A percentile compares a stretch with the other conserved stretches of the same genome.
Evolutionary conservation across 2,888 invertebrate genomes (phyloP).

Genomic region (Lasioglossum marginatum): DNA sequence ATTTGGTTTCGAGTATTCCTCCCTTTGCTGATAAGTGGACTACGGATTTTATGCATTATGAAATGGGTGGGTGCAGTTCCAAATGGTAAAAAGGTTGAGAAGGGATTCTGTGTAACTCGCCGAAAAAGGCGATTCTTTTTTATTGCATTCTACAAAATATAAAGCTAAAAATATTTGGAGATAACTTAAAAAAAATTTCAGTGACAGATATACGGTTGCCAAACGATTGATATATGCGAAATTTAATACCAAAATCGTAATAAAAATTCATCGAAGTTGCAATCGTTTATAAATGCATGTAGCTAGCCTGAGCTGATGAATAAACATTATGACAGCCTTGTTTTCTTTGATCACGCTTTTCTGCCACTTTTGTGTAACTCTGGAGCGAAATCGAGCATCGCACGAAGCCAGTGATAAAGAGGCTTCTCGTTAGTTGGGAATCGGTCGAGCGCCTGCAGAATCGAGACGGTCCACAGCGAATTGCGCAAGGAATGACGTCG

Average conservation of each 20-base stretch:
- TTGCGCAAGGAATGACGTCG: conserved; percentile 68
- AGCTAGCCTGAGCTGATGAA: too few species aligned
- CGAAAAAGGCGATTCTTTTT: background rate
- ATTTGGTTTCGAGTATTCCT: conserved; percentile 36
- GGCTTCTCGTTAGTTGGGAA: conserved; percentile 69
- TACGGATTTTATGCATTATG: background rate
- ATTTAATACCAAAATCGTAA: too few species aligned
- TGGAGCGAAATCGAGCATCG: background rate
- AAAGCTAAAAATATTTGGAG: too few species aligned
- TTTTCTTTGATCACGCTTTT: background rate
- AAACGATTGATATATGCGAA: too few species aligned
- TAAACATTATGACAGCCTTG: too few species aligned
- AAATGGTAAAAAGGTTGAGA: background rate
- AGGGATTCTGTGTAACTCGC: background rate
- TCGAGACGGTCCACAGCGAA: conserved; percentile 50
- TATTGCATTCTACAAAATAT: background rate
- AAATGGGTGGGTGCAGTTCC: background rate
- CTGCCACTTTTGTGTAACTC: background rate
- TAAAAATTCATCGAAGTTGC: too few species aligned
- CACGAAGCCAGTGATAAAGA: conserved; percentile 48
- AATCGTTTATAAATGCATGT: too few species aligned
- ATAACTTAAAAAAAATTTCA: too few species aligned
- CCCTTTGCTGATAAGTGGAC: conserved; percentile 1
- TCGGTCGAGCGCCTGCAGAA: conserved; percentile 65
- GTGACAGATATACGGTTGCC: too few species aligned